Evolutionary conservation across 2,888 invertebrate genomes (phyloP).

Genomic region (Corbicula japonica): DNA sequence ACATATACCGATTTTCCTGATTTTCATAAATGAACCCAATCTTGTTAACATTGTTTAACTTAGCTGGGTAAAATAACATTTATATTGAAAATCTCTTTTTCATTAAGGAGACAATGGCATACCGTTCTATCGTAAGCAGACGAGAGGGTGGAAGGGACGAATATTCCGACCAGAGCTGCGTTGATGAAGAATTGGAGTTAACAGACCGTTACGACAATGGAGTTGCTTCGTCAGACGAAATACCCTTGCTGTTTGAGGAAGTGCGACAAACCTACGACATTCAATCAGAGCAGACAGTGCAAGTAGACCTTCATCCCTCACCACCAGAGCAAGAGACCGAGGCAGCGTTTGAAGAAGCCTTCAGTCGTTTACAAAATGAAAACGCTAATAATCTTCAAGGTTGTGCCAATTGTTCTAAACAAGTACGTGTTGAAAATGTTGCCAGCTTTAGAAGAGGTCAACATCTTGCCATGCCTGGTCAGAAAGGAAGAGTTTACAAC

Average conservation of each 20-base stretch:
- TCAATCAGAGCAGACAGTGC: background rate
- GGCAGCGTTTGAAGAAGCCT: slow-evolving; percentile 1
- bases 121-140: background rate
- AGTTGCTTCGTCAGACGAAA: background rate
- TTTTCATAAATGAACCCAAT: too few species aligned
- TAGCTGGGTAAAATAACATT: too few species aligned
- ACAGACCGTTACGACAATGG: background rate
- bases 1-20: too few species aligned
- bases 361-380: background rate
- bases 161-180: background rate
- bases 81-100: too few species aligned
- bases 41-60: too few species aligned
- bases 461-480: slow-evolving; percentile 30
- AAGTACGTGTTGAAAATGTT: slow-evolving; percentile 15
- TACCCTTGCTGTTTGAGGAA: slow-evolving; percentile 27
- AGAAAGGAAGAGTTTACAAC: slow-evolving; percentile 1
- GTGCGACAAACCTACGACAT: background rate
- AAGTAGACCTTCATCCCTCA: background rate
- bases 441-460: slow-evolving; percentile 16
- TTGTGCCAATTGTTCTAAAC: slow-evolving; percentile 33
- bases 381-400: background rate
- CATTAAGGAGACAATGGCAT: background rate
- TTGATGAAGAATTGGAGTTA: background rate
- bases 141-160: background rate
- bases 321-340: background rate